Evolutionary conservation across 92 coral and sea anemone genomes (phyloP), one percentile per base, ranked within the genome.

Genomic region (Pocillopora grandis): DNA sequence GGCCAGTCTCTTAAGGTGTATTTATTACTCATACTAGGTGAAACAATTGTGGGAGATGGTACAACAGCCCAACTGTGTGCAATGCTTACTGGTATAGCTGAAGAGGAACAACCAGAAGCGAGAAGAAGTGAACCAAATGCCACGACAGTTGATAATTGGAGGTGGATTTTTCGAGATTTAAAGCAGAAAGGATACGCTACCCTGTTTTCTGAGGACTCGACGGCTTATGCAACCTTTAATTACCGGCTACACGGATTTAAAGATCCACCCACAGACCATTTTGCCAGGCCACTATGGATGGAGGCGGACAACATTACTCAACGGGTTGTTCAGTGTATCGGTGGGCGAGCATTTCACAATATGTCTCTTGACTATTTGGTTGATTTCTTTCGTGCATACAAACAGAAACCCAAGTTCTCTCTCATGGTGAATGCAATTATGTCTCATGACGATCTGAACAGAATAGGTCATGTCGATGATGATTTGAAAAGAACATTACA

Each of bases 181-280:
- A 77, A 80, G 63, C 67, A 89, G 21, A 75, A 78, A 31, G 98
- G 98, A 52, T 95, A 92, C 42, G 96, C 74, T 1, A 95, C 98
- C 2, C 64, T 95, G 87, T 92, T 76, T 66, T 85, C 88, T 10
- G 98, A 95, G 69, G 98, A 95, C 71, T 86, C 90, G 20, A 93
- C 95, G 5, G 80, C 62, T 3, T 69, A 84, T 9, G 96, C 89
- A 59, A 72, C 96, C 3, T 92, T 92, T 75, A 95, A 91, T 72
- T 89, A 80, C 58, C 94, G 94, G 56, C 86, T 95, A 58, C 84
- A 83, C 62, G 98, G 98, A 17, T 95, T 95, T 73, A 72, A 79
- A 81, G 61, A 88, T 17, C 89, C 93, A 20, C 98, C 96, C 3
- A 92, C 95, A 21, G 98, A 95, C 66, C 96, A 95, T 80, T 95